phyloP scores from a whole-genome alignment of 1,140 invertebrate species.

The Eupristina koningsbergeri region DNA sequence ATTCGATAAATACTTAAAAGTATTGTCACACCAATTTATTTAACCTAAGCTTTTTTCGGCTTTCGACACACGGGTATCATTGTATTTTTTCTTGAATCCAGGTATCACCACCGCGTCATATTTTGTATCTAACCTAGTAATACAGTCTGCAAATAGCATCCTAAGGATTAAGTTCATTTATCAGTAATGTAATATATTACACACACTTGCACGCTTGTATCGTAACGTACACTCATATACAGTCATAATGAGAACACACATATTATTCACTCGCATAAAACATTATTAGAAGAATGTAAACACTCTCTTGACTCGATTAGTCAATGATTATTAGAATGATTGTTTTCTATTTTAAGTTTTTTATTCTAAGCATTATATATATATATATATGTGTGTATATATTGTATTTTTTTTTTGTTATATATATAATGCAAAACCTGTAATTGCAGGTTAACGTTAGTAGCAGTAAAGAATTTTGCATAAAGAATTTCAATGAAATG shows the following conservation, averaged over 20 bases:
- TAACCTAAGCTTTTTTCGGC: slow-evolving; percentile 10
- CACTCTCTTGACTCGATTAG: slow-evolving; percentile 14
- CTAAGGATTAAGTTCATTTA: slow-evolving; percentile 68
- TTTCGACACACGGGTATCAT: slow-evolving; percentile 15
- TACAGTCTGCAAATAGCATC: slow-evolving; percentile 71
- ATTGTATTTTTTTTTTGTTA: too few relatives aligned
- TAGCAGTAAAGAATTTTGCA: not conserved
- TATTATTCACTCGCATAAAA: slow-evolving; percentile 15
- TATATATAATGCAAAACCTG: too few relatives aligned
- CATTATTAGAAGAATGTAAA: not conserved
- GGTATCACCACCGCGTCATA: slow-evolving; percentile 64
- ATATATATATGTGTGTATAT: too few relatives aligned
- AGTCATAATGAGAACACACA: slow-evolving; percentile 32
- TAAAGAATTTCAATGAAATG: not conserved
- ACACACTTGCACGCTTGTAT: slow-evolving; percentile 64
- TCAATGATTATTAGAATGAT: not conserved
- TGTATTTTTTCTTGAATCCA: slow-evolving; percentile 20
- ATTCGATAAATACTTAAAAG: not conserved
- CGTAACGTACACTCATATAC: slow-evolving; percentile 44
- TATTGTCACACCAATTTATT: not conserved
- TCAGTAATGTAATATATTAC: slow-evolving; percentile 67
- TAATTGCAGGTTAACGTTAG: not conserved
- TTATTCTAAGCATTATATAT: not conserved
- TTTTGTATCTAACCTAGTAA: slow-evolving; percentile 69
- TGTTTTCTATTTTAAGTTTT: not conserved